Evolutionary conservation across 2,888 invertebrate species (phyloP), one percentile per base, ranked within the genome.

Genomic region (Drosophila affinis): DNA sequence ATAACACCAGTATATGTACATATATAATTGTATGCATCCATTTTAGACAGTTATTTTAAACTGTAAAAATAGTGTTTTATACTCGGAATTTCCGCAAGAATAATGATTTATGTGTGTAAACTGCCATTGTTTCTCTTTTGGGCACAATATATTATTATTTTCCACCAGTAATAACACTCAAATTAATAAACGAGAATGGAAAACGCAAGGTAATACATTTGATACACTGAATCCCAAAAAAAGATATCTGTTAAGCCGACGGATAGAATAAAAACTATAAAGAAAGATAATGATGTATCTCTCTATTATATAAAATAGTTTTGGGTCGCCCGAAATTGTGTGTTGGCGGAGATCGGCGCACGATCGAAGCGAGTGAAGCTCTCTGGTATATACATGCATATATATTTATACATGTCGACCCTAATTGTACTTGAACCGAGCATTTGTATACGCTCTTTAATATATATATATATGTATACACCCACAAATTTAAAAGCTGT

Each of bases 361-460:
- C 29, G 29, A 29, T 29, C 7, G 9, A 2, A 9, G 29, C 2
- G 9, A 29, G 29, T 9, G 29, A 2, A 9, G 29, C 29, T 2
- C 29, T 2, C 29, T 29, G 9, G 29, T 29, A 29, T 29, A n/a
- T n/a, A n/a, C n/a, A n/a, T n/a, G n/a, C n/a, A n/a, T n/a, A n/a
- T n/a, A n/a, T n/a, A n/a, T n/a, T n/a, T n/a, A n/a, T n/a, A n/a
- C 67, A 70, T 59, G 62, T 58, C 61, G 57, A 39, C 62, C 21
- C 56, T 58, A 65, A 61, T 45, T 76, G 59, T 78, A 78, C n/a
- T n/a, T n/a, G n/a, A n/a, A n/a, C 14, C 68, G 76, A 62, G 63
- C 81, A 84, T 76, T 69, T 83, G 70, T 73, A 78, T 61, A 10
- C 29, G 73, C 80, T 80, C 78, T 39, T 39, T 51, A 29, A 71